Base-by-base conservation (phyloP, 1,140 invertebrate genomes). In the Drosophila sulfurigaster region DNA sequence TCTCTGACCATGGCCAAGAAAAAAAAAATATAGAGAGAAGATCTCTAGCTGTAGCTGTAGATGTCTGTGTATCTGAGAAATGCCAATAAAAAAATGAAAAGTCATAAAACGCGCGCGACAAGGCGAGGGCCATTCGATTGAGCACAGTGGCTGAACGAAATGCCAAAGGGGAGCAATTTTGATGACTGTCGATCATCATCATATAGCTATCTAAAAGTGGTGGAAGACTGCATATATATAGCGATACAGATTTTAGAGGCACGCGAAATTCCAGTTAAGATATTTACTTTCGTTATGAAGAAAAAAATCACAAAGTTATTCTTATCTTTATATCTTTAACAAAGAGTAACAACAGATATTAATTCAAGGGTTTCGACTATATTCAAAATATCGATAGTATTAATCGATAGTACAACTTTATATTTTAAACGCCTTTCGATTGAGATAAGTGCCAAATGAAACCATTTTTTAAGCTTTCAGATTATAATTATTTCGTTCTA, bases 81-180 rank as follows among this genome's bases (percentile, higher is more conserved):
- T 69, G 43, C 46, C 57, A 69, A 60, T 73, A 80, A 80, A 82
- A 82, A 82, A 67, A 71, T 59, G 75, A 79, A 65, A 66, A 64
- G 57, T 60, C 77, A 75, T 51, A 70, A 70, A 75, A 67, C 41
- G 73, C 46, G 73, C 46, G 71, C 66, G 72, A 69, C 71, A 49
- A 51, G 30, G 11, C 30, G 52, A 56, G 41, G 51, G 13, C 13
- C 28, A 32, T 58, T 43, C 20, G 46, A 48, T 48, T 48, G 46
- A 48, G 15, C 13, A 20, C 20, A 43, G 20, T 25, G 20, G 41
- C 41, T 13, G 46, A 7, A 15, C 8, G 46, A 13, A 5, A 8
- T 52, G 49, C 28, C 10, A 25, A 25, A n/a, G 11, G 38, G 7
- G 8, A n/a, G 2, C 6, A 13, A 15, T 1, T 1, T 30, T 28